Conservation (phyloP, 2,888 invertebrate genomes). For the Drosophila lacicola region DNA sequence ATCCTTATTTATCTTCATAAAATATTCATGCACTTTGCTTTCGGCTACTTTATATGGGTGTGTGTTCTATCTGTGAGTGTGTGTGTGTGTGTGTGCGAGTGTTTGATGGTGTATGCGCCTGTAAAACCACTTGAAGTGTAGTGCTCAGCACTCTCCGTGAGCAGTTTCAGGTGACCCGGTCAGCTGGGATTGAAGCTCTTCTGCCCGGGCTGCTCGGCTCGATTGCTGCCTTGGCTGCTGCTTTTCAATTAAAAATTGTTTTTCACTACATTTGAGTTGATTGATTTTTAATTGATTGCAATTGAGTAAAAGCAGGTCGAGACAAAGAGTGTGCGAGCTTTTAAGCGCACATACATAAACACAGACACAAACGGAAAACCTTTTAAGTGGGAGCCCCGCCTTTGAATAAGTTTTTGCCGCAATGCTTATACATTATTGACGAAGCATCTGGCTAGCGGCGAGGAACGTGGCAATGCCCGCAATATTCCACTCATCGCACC, state of each 20-base stretch:
- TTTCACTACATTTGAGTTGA: conserved; percentile 81
- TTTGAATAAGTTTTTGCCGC: conserved; percentile 54
- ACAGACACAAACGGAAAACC: conserved; percentile 39
- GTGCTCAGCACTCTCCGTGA: conserved; percentile 42
- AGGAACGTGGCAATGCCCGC: conserved; percentile 24
- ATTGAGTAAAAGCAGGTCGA: conserved; percentile 59
- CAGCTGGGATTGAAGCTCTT: conserved; percentile 46
- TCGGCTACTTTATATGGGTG: conserved; percentile 43
- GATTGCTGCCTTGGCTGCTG: conserved; percentile 53
- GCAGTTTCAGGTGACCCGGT: conserved; percentile 50
- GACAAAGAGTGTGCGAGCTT: conserved; percentile 45
- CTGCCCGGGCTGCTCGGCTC: not conserved
- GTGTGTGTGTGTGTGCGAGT: conserved; percentile 14
- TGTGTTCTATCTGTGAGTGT: not conserved
- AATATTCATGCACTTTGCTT: conserved; percentile 78
- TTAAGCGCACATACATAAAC: conserved; percentile 26
- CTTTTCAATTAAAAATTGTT: conserved; percentile 80
- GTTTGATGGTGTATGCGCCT: conserved; percentile 21
- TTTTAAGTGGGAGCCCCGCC: conserved; percentile 43
- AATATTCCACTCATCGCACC: conserved; percentile 12
- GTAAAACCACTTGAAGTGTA: conserved; percentile 61
- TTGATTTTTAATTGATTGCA: conserved; percentile 80
- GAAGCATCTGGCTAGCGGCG: conserved; percentile 33
- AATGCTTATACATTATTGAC: conserved; percentile 74
- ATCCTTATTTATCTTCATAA: conserved; percentile 80